These are phyloP conservation scores for Chloebia gouldiae DNA, from an alignment of 2,113 vertebrate genomes.

Conservation along the genomic window DNA sequence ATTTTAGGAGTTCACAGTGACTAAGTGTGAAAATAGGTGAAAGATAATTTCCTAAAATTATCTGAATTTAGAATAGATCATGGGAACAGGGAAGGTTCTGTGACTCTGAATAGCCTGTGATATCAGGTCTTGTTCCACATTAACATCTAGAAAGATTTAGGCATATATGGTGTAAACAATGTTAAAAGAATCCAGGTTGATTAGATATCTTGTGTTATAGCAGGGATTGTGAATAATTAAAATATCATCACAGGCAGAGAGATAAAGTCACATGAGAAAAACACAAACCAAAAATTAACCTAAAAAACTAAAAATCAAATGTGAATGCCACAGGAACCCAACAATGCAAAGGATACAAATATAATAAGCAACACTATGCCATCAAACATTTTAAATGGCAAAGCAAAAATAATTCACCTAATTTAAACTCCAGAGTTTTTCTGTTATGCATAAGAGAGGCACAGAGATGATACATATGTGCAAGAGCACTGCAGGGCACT, in stretches of 20 bases:
- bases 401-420: not conserved
- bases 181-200: not conserved
- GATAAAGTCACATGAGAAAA: not conserved
- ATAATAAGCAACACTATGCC: not conserved
- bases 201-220: not conserved
- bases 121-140: not conserved
- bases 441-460: not conserved
- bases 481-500: not conserved
- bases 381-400: conserved; percentile 8
- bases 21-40: not conserved
- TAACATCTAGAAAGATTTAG: not conserved
- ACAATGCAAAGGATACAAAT: not conserved
- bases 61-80: not conserved
- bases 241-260: not conserved
- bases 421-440: not conserved
- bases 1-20: not conserved
- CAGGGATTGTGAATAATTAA: not conserved
- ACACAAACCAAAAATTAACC: not conserved
- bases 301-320: not conserved
- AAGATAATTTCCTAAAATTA: not conserved
- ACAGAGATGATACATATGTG: not conserved
- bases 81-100: not conserved
- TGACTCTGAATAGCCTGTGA: not conserved
- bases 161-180: not conserved
- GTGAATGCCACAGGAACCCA: not conserved